Evolutionary conservation across 2,113 vertebrate genomes (phyloP), one percentile per base, ranked within the genome.

Genomic region (Piprites chloris): DNA sequence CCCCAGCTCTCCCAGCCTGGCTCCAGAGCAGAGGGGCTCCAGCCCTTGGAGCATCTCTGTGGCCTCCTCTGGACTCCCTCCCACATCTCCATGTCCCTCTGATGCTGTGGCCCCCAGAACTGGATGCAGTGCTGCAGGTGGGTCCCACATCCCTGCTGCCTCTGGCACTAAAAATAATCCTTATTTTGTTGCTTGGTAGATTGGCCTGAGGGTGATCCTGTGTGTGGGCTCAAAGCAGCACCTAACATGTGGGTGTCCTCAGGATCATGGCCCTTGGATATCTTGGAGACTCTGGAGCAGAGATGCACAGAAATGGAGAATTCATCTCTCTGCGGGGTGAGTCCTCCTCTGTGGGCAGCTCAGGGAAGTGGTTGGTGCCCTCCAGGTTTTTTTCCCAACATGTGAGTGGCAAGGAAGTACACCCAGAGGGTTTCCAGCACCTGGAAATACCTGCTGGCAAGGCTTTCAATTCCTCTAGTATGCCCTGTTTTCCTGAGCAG

Each of bases 321-420:
- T 98, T 98, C 58, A 97, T 98, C 83, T 89, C 96, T 99, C 53
- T 99, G 98, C 98, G 98, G 99, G 98, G 98, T 98, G 69, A 97
- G 88, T 55, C 15, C 26, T 56, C 63, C 41, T 33, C 33, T 2
- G 1, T 23, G 69, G 24, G 27, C 42, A 71, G 56, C 66, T 59
- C 28, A 11, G 28, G 78, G 53, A 33, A 2, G 26, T 35, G n/a
- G 3, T 56, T 62, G n/a, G 19, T 16, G 23, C 46, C 55, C 50
- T 33, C 2, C 33, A 72, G 63, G 28, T 50, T 74, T 66, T 28
- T 72, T 87, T 35, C 27, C 6, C 35, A 32, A 17, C 8, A 33
- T 46, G 14, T 23, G 28, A 5, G 17, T 35, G 32, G 39, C 58
- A 46, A 14, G 50, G 14, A 74, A 52, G 37, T 30, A 9, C 30